A percentile compares a stretch with the other conserved stretches of the same genome.
Evolutionary conservation across 2,888 invertebrate genomes (phyloP).

Genomic region (Drosophila fulvimacula): DNA sequence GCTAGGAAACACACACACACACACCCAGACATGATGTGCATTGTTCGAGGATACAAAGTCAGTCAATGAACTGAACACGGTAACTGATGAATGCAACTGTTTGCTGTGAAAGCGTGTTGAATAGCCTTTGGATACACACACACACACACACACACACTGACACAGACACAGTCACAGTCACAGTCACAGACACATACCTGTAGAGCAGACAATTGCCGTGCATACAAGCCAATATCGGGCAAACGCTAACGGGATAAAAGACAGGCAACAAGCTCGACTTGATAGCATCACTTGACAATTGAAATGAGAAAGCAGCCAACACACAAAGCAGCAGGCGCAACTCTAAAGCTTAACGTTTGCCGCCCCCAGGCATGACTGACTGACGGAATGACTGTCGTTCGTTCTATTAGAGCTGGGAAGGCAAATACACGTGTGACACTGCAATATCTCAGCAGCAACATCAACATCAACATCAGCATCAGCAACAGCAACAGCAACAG

Average conservation of each 20-base stretch:
- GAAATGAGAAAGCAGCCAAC: constrained; percentile 53
- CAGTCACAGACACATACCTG: constrained; percentile 21
- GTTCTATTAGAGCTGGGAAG: not conserved
- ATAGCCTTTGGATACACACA: constrained; percentile 19
- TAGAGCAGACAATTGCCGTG: constrained; percentile 39
- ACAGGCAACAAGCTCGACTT: constrained; percentile 41
- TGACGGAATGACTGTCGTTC: constrained; percentile 1
- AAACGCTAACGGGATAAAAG: constrained; percentile 30
- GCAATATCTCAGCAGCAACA: not conserved
- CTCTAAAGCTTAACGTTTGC: constrained; percentile 6
- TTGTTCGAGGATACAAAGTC: constrained; percentile 48
- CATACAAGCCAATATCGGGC: constrained; percentile 38
- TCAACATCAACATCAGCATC: not conserved
- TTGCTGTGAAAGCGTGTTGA: constrained; percentile 56
- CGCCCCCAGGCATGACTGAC: constrained; percentile 3
- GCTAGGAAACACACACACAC: constrained; percentile 17
- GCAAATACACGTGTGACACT: constrained; percentile 8
- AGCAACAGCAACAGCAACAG: too few species aligned
- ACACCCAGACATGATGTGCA: constrained; percentile 33
- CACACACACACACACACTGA: not conserved
- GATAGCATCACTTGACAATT: constrained; percentile 72
- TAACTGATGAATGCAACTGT: constrained; percentile 61
- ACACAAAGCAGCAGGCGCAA: constrained; percentile 26
- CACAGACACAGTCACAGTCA: too few species aligned
- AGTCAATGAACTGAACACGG: constrained; percentile 59